Conservation (phyloP, 2,113 vertebrate species). For the Peromyscus californicus region DNA sequence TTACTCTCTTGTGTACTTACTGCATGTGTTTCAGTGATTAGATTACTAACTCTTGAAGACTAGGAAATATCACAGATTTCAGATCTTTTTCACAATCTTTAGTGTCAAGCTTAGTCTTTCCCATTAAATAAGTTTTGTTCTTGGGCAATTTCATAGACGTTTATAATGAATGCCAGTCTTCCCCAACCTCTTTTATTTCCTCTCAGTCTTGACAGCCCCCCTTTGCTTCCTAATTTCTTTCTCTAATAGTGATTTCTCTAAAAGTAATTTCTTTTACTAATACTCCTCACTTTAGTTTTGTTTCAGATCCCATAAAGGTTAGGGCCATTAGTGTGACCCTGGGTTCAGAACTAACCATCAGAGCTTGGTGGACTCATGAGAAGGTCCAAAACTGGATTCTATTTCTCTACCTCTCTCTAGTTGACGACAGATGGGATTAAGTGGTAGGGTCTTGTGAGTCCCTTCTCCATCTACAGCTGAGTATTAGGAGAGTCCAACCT, state of each 20-base stretch:
- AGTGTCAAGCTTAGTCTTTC: neutral
- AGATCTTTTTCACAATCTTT: neutral
- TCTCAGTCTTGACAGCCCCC: neutral
- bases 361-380: neutral
- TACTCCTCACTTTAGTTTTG: no score
- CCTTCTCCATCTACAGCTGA: neutral
- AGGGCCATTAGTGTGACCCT: no score
- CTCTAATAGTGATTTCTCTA: no score
- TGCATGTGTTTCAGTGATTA: neutral
- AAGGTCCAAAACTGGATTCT: no score
- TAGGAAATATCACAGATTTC: neutral
- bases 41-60: constrained; percentile 12
- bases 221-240: neutral
- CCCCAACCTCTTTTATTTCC: neutral
- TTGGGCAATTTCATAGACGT: neutral
- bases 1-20: neutral
- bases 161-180: neutral
- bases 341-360: neutral
- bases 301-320: neutral
- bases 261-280: no score
- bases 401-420: neutral
- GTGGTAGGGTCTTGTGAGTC: neutral
- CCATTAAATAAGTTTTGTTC: neutral
- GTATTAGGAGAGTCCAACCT: neutral
- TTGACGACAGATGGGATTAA: no score